Percentiles rank a stretch among this genome's conserved stretches.
Evolutionary conservation across 1,140 invertebrate genomes (phyloP).

Genomic region (Drosophila miranda): DNA sequence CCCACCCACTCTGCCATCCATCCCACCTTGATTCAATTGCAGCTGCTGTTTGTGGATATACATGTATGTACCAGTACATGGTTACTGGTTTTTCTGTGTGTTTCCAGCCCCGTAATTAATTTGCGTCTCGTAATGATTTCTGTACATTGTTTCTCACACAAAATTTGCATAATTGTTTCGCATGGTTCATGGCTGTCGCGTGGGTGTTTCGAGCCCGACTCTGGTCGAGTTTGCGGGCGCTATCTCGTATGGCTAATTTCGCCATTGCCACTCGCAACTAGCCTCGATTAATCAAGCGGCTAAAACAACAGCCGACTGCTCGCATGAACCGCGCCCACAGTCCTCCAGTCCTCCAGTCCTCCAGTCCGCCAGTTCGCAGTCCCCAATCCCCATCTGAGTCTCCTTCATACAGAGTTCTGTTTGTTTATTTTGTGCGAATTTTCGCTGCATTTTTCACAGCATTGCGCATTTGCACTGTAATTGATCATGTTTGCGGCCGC

Average conservation of each 20-base stretch:
- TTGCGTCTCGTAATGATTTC: constrained; percentile 74
- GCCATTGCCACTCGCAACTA: constrained; percentile 66
- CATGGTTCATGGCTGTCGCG: constrained; percentile 48
- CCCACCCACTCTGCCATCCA: background rate
- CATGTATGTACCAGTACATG: constrained; percentile 18
- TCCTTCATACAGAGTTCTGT: constrained; percentile 19
- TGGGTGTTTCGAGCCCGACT: constrained; percentile 60
- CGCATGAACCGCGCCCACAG: constrained; percentile 65
- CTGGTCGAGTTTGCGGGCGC: constrained; percentile 25
- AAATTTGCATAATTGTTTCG: constrained; percentile 75
- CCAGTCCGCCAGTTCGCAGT: too few species aligned
- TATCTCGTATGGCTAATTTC: constrained; percentile 69
- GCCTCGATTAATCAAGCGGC: constrained; percentile 71
- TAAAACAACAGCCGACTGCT: constrained; percentile 49
- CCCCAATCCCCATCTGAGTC: background rate
- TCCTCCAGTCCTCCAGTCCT: constrained; percentile 28
- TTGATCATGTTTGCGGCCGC: constrained; percentile 68
- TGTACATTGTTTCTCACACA: constrained; percentile 65
- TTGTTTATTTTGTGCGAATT: constrained; percentile 54
- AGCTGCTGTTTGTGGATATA: constrained; percentile 42
- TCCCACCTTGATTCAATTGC: constrained; percentile 5
- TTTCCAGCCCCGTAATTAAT: constrained; percentile 59
- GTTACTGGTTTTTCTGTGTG: background rate
- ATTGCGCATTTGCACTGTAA: constrained; percentile 68
- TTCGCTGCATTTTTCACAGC: constrained; percentile 42